Evolutionary conservation across 2,113 vertebrate species (phyloP).

Genomic region (Hyperoodon ampullatus): DNA sequence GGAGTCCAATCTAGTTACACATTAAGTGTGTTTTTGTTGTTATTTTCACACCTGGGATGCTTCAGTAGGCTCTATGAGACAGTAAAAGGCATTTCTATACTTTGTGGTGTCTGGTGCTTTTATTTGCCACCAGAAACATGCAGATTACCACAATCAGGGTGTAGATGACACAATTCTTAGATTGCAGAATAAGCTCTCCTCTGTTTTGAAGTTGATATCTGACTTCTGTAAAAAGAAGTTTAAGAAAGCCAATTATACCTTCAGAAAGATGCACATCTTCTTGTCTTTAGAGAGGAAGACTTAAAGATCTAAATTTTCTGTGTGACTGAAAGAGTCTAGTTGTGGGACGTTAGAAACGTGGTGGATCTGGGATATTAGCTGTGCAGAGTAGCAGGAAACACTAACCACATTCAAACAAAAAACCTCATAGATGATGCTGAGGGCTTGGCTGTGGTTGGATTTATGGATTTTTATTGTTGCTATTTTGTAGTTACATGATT

Average conservation of each 20-base stretch:
- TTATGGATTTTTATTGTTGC: not conserved
- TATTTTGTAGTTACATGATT: not conserved
- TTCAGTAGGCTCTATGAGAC: not conserved
- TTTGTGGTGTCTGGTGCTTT: not conserved
- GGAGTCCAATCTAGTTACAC: not conserved
- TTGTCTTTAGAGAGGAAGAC: not conserved
- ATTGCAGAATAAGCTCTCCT: not conserved
- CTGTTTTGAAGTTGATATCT: constrained; percentile 25
- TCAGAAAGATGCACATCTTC: not conserved
- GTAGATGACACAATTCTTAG: not conserved
- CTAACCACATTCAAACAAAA: not conserved
- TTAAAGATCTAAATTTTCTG: not conserved
- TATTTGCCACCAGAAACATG: not conserved
- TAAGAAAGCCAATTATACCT: not conserved
- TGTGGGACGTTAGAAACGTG: not conserved
- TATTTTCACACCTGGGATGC: not conserved
- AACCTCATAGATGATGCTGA: not conserved
- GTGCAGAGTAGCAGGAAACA: not conserved
- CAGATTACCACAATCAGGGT: not conserved
- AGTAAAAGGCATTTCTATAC: not conserved
- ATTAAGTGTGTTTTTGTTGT: not conserved
- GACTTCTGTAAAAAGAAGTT: not conserved
- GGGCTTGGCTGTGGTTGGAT: not conserved
- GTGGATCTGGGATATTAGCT: not conserved
- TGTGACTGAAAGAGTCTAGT: not conserved